Conservation (phyloP, 2,113 vertebrate species). For the Perca flavescens region DNA sequence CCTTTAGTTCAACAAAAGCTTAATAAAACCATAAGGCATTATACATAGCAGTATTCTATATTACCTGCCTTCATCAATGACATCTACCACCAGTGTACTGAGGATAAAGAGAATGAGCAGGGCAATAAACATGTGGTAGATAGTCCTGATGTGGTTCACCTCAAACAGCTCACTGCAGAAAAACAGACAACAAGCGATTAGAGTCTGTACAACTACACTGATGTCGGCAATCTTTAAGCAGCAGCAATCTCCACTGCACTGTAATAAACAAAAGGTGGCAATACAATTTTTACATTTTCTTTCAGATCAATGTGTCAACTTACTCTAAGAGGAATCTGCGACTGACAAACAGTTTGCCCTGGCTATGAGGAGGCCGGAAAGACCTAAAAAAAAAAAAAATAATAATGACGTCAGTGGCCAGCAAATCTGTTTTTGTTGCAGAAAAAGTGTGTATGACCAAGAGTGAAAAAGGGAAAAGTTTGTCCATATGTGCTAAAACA, state of each 20-base stretch:
- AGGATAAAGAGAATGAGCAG: slow-evolving; percentile 96
- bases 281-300: neutral
- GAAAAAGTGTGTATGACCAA: neutral
- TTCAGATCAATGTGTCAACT: slow-evolving; percentile 71
- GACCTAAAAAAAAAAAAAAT: slow-evolving; percentile 74
- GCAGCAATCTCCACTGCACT: neutral
- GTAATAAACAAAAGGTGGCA: neutral
- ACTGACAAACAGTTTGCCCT: slow-evolving; percentile 91
- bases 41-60: slow-evolving; percentile 29
- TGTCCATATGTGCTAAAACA: neutral
- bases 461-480: neutral
- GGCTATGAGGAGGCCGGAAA: slow-evolving; percentile 86
- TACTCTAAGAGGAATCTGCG: slow-evolving; percentile 94
- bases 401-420: neutral
- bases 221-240: neutral
- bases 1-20: neutral
- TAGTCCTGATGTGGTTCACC: slow-evolving; percentile 97
- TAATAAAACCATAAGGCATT: neutral
- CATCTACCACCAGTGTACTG: slow-evolving; percentile 94
- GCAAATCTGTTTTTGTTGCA: neutral
- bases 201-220: neutral
- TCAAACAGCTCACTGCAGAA: slow-evolving; percentile 93
- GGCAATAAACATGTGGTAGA: slow-evolving; percentile 99
- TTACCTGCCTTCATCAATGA: slow-evolving; percentile 97
- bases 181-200: neutral